Evolutionary conservation across 1,140 invertebrate genomes (phyloP), one percentile per base, ranked within the genome.

Genomic region (Drosophila eugracilis): DNA sequence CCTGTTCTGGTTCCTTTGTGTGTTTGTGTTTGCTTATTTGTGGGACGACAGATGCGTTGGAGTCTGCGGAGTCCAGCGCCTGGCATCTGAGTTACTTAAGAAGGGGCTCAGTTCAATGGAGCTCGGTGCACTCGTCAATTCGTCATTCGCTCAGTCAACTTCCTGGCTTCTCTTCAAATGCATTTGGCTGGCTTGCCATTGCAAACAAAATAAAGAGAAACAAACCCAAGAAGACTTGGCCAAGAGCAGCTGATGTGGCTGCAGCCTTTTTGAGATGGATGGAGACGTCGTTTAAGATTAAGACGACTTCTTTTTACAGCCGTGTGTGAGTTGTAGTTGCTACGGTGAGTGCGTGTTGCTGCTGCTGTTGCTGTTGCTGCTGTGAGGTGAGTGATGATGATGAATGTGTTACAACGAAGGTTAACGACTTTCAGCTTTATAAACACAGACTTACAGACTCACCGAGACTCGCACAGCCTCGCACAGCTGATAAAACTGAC

Each of bases 401-500:
- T 89, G 85, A 89, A 85, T 89, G 77, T 86, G 85, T 89, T 89
- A 89, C 85, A 89, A 83, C 78, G 78, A 86, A 90, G 86, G 86
- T 90, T 90, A 90, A 90, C 86, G 86, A 90, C 86, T 83, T 81
- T 76, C 83, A 88, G 83, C 83, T 86, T 84, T 86, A 88, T 81
- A 88, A 86, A 86, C 81, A 85, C 37, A 59, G 14, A 57, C 62
- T 55, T 22, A 22, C 59, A 42, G n/a, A 28, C 22, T 6, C 14
- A 30, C 36, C 15, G 6, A 36, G 14, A 7, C 15, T 5, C 54
- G 7, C 53, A 24, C 15, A 45, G 48, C 36, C 19, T 19, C 41
- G 17, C 74, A 81, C 73, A 83, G 78, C 78, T 83, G 74, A 81
- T 81, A 52, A 49, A 49, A 50, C 58, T 41, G 34, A 36, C 52